These are phyloP conservation scores for Atta colombica DNA, from an alignment of 1,140 invertebrate species.

Conservation along the genomic window DNA sequence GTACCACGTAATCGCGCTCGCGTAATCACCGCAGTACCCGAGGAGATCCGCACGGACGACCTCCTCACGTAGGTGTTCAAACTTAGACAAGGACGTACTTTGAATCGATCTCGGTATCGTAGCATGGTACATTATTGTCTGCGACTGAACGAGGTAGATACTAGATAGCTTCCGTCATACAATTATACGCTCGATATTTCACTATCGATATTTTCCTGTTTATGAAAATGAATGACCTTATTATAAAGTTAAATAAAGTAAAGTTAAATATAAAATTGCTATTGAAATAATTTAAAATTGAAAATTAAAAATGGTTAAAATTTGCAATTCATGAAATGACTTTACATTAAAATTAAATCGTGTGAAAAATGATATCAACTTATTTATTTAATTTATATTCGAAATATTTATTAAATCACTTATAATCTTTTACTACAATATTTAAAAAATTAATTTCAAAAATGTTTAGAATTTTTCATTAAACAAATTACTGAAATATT, in stretches of 20 bases:
- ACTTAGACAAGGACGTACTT: slow-evolving; percentile 34
- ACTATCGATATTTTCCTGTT: background rate
- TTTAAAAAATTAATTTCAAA: background rate
- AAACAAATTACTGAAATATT: slow-evolving; percentile 5
- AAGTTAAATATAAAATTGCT: background rate
- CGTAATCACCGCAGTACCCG: slow-evolving; percentile 61
- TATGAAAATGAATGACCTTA: background rate
- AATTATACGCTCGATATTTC: slow-evolving; percentile 41
- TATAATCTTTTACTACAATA: background rate
- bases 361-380: background rate
- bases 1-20: slow-evolving; percentile 79
- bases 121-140: slow-evolving; percentile 26
- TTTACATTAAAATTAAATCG: background rate
- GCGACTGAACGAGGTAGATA: background rate
- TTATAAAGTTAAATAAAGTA: background rate
- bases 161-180: background rate
- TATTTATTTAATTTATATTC: background rate
- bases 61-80: slow-evolving; percentile 32
- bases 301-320: slow-evolving; percentile 4
- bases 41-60: slow-evolving; percentile 5
- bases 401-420: background rate
- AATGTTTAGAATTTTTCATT: background rate
- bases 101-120: background rate
- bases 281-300: background rate
- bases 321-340: background rate